phyloP scores from a whole-genome alignment of 1,140 invertebrate genomes.

The Hycleus phaleratus region DNA sequence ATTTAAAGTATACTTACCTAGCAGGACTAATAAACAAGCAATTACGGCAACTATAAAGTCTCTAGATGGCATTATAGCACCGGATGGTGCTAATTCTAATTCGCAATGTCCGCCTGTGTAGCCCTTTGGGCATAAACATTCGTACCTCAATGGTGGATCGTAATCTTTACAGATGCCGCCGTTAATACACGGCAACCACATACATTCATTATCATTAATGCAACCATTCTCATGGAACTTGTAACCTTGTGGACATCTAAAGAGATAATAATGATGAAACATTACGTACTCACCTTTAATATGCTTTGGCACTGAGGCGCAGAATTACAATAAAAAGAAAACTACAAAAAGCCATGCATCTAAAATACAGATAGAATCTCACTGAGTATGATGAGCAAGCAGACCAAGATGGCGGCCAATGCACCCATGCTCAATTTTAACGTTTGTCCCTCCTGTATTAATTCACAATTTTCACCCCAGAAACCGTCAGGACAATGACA shows the following conservation, averaged over 20 bases:
- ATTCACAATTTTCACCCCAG: conserved; percentile 89
- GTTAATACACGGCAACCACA: conserved; percentile 60
- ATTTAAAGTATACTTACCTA: conserved; percentile 47
- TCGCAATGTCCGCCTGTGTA: conserved; percentile 76
- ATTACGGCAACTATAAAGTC: conserved; percentile 78
- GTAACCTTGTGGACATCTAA: conserved; percentile 66
- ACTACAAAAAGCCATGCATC: not conserved
- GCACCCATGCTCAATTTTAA: conserved; percentile 90
- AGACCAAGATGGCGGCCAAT: conserved; percentile 85
- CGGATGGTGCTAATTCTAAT: conserved; percentile 61
- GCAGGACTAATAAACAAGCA: conserved; percentile 64
- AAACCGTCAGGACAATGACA: conserved; percentile 86
- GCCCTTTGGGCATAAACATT: conserved; percentile 64
- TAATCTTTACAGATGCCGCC: conserved; percentile 65
- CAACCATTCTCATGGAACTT: conserved; percentile 54
- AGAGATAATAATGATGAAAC: conserved; percentile 15
- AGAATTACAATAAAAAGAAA: not conserved
- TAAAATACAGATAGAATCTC: conserved; percentile 41
- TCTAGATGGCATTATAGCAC: conserved; percentile 66
- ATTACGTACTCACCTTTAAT: conserved; percentile 22
- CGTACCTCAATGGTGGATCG: conserved; percentile 61
- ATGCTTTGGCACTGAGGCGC: conserved; percentile 28
- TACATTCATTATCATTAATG: conserved; percentile 70
- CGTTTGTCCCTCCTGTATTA: conserved; percentile 85
- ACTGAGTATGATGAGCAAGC: conserved; percentile 90